These are phyloP conservation scores for Esox masquinongy DNA, from an alignment of 2,797 vertebrate genomes.

Conservation along the genomic window DNA sequence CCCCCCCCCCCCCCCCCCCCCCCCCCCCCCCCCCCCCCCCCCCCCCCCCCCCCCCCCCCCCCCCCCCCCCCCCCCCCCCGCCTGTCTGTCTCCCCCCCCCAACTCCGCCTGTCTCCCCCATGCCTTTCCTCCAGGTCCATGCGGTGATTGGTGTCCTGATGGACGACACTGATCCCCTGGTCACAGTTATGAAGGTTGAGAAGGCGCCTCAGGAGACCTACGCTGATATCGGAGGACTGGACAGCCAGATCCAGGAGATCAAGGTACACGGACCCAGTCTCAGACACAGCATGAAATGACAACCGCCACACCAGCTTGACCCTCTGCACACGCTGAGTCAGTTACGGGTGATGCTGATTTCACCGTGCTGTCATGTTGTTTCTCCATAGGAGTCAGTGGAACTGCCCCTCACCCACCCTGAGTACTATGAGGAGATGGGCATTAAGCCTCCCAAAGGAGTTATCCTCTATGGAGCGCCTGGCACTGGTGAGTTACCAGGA, in stretches of 20 bases:
- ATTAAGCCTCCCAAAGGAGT: slow-evolving; percentile 99
- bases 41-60: too few relatives aligned
- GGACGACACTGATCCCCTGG: slow-evolving; percentile 96
- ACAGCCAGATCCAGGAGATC: slow-evolving; percentile 98
- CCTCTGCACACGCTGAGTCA: neutral
- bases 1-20: too few relatives aligned
- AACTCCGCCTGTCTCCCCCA: too few relatives aligned
- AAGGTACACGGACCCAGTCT: slow-evolving; percentile 74
- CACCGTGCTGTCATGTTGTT: slow-evolving; percentile 10
- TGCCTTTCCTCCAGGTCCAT: slow-evolving; percentile 78
- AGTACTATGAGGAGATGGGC: slow-evolving; percentile 99
- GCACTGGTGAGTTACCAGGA: slow-evolving; percentile 82
- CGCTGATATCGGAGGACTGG: slow-evolving; percentile 94
- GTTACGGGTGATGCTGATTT: neutral
- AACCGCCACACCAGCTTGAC: too few relatives aligned
- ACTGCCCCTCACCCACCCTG: slow-evolving; percentile 95
- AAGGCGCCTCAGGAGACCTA: slow-evolving; percentile 98
- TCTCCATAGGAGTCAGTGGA: slow-evolving; percentile 91
- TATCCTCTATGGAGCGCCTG: slow-evolving; percentile 93
- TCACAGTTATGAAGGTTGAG: slow-evolving; percentile 99
- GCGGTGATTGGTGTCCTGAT: slow-evolving; percentile 97
- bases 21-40: too few relatives aligned
- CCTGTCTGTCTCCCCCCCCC: too few relatives aligned
- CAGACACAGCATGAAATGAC: too few relatives aligned
- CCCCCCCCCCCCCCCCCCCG: too few relatives aligned